A percentile compares a stretch with the other conserved stretches of the same genome.
Evolutionary conservation across 1,140 invertebrate species (phyloP).

Genomic region (Drosophila mojavensis): DNA sequence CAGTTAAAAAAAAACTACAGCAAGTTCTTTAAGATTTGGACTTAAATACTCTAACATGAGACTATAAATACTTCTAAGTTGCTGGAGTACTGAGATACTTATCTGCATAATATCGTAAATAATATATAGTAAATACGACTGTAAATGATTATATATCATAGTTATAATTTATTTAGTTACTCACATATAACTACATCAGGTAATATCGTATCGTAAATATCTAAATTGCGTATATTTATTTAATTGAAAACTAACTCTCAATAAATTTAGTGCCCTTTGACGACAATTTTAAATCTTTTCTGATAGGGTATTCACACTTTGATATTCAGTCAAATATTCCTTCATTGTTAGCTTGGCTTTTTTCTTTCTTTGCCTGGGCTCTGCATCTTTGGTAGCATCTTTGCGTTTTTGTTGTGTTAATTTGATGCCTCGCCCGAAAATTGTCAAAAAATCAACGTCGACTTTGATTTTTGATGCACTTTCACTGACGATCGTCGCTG

Average conservation of each 20-base stretch:
- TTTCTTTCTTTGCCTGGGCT: not conserved
- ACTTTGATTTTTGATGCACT: constrained; percentile 78
- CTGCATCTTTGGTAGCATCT: constrained; percentile 70
- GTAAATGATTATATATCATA: no score
- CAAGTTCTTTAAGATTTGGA: not conserved
- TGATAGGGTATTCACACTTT: constrained; percentile 12
- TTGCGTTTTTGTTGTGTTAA: constrained; percentile 68
- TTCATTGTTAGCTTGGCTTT: not conserved
- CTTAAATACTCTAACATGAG: constrained; percentile 35
- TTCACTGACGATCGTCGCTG: constrained; percentile 59
- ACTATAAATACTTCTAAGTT: no score
- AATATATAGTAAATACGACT: no score
- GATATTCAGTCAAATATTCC: not conserved
- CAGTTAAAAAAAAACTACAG: constrained; percentile 59
- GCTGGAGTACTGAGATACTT: no score
- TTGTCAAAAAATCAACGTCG: constrained; percentile 67
- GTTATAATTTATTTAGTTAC: no score
- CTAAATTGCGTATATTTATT: no score
- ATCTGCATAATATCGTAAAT: no score
- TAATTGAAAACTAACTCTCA: no score
- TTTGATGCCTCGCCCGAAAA: constrained; percentile 72
- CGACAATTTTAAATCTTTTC: not conserved
- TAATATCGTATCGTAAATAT: no score
- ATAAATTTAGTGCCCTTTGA: no score
- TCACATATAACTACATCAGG: no score